Conservation (phyloP, 2,113 vertebrate genomes). For the Gracilinanus agilis region DNA sequence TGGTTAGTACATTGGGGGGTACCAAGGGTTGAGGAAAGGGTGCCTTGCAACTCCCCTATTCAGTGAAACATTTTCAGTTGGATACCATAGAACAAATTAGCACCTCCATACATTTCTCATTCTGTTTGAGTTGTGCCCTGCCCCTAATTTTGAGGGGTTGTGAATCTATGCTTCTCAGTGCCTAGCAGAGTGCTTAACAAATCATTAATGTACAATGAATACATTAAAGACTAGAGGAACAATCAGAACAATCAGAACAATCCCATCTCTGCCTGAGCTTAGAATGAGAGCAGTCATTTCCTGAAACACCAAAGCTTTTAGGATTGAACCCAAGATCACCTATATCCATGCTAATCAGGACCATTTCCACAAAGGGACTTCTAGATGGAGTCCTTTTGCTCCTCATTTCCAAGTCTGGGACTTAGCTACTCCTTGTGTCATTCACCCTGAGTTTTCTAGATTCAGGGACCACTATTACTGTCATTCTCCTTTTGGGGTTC, state of each 20-base stretch:
- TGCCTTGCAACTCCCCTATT: neutral
- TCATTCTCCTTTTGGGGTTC: neutral
- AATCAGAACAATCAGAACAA: neutral
- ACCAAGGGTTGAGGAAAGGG: neutral
- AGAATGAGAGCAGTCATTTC: neutral
- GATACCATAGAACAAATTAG: neutral
- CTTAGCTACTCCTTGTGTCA: neutral
- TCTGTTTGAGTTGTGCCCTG: neutral
- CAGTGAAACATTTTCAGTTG: neutral
- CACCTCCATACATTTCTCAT: neutral
- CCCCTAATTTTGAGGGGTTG: neutral
- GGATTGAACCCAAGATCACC: neutral
- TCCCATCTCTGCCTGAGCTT: no score
- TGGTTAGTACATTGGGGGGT: no score
- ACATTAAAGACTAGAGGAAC: neutral
- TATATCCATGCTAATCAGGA: neutral
- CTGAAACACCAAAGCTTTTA: neutral
- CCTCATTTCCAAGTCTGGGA: neutral
- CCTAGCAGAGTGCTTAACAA: neutral
- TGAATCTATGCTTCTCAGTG: neutral
- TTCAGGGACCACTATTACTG: neutral
- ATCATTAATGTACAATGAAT: neutral
- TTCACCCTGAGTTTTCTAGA: neutral
- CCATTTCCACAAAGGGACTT: neutral
- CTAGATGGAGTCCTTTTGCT: neutral